phyloP scores from a whole-genome alignment of 2,113 vertebrate species.

The Aegotheles bennettii region DNA sequence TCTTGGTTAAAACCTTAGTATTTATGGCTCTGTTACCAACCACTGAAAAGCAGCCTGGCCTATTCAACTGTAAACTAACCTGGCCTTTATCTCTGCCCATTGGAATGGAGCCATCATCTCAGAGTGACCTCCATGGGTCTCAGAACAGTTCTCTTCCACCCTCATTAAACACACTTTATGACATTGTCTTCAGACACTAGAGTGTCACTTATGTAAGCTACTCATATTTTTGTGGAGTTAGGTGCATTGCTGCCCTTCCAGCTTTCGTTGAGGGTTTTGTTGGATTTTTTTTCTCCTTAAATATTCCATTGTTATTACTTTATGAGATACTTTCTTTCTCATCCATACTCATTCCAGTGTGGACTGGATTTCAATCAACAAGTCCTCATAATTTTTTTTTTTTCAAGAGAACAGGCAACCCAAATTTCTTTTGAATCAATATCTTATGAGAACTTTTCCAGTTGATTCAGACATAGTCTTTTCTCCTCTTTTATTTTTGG shows the following conservation, averaged over 20 bases:
- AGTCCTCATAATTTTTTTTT: neutral
- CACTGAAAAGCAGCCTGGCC: neutral
- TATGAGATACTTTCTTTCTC: neutral
- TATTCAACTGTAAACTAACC: neutral
- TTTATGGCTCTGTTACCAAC: neutral
- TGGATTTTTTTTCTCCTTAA: neutral
- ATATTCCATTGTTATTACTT: neutral
- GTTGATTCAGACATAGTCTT: neutral
- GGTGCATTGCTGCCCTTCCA: neutral
- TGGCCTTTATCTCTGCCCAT: neutral
- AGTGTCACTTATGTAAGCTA: neutral
- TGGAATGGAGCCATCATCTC: neutral
- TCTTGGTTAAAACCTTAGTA: neutral
- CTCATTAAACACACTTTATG: neutral
- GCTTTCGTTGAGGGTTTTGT: neutral
- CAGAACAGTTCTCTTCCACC: neutral
- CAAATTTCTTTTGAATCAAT: conserved; percentile 1
- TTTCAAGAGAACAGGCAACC: neutral
- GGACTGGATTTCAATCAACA: neutral
- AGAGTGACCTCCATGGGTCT: neutral
- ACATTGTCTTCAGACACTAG: neutral
- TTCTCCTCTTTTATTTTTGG: neutral
- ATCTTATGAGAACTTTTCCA: neutral
- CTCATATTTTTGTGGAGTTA: neutral
- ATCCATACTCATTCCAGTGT: neutral